Conservation (phyloP, 2,797 vertebrate species). For the Telmatherina bonti region DNA sequence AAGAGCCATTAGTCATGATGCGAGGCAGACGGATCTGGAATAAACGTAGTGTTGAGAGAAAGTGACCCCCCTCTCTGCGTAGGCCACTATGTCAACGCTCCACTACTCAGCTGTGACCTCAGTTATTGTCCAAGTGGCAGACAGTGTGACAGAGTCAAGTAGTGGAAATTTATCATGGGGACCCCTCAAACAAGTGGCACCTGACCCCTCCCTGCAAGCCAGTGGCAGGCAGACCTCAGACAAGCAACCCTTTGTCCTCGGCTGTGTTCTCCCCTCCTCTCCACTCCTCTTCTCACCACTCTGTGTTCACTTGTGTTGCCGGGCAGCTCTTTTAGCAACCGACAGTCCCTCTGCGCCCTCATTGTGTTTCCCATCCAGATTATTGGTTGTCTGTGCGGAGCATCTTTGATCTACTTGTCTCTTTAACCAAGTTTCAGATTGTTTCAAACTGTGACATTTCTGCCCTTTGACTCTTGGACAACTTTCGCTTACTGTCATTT, state of each 20-base stretch:
- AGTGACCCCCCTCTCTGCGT: constrained; percentile 59
- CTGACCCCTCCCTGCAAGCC: constrained; percentile 55
- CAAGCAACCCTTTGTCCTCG: constrained; percentile 82
- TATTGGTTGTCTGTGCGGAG: constrained; percentile 39
- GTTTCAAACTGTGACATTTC: constrained; percentile 58
- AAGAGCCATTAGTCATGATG: constrained; percentile 47
- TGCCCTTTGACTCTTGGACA: constrained; percentile 53
- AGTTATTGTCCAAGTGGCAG: constrained; percentile 81
- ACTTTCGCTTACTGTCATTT: constrained; percentile 47
- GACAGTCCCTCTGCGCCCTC: constrained; percentile 44
- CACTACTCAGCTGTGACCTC: constrained; percentile 71
- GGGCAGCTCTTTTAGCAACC: constrained; percentile 48
- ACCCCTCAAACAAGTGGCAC: constrained; percentile 80
- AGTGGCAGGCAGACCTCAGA: constrained; percentile 70
- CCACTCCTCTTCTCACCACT: constrained; percentile 74
- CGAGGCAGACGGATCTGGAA: constrained; percentile 39
- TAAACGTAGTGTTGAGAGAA: constrained; percentile 65
- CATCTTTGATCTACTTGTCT: constrained; percentile 68
- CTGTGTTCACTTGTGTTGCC: constrained; percentile 58
- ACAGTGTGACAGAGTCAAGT: constrained; percentile 85
- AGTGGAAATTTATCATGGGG: constrained; percentile 83
- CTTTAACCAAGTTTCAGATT: constrained; percentile 60
- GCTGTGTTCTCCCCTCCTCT: constrained; percentile 73
- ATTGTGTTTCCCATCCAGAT: constrained; percentile 59
- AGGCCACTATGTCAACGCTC: constrained; percentile 56